Conservation (phyloP, 2,113 vertebrate genomes). For the Vidua macroura region DNA sequence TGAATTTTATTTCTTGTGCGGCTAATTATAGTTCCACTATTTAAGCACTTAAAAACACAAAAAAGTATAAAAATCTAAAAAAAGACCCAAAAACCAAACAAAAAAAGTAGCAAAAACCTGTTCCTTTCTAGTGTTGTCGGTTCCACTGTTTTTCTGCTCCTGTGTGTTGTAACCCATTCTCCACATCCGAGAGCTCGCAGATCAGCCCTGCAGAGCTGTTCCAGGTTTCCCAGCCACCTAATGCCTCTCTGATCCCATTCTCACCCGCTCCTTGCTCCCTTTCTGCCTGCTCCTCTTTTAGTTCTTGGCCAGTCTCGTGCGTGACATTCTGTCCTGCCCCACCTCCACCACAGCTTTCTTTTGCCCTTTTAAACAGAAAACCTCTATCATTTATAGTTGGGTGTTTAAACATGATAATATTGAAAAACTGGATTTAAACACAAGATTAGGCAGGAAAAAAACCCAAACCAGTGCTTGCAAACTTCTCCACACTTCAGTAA, state of each 20-base stretch:
- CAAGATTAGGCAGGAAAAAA: not conserved
- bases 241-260: not conserved
- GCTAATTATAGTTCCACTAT: slow-evolving; percentile 77
- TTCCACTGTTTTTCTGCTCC: slow-evolving; percentile 69
- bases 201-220: not conserved
- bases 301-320: slow-evolving; percentile 44
- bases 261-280: not conserved
- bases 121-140: slow-evolving; percentile 68
- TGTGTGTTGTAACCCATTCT: slow-evolving; percentile 60
- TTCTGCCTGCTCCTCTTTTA: slow-evolving; percentile 39
- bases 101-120: slow-evolving; percentile 75
- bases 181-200: slow-evolving; percentile 15
- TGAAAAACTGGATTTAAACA: slow-evolving; percentile 32
- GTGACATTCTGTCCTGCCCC: slow-evolving; percentile 30
- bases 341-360: slow-evolving; percentile 5
- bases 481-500: not conserved
- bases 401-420: slow-evolving; percentile 35
- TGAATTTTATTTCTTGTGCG: slow-evolving; percentile 57
- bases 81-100: slow-evolving; percentile 66
- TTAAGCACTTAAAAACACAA: slow-evolving; percentile 77
- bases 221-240: slow-evolving; percentile 7
- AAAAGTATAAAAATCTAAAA: slow-evolving; percentile 70
- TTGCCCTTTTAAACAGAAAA: not conserved
- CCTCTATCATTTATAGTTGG: slow-evolving; percentile 25
- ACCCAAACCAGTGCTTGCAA: not conserved